A percentile compares a stretch with the other conserved stretches of the same genome.
Evolutionary conservation across 30 jellyfish, hydroid and myxozoan genomes (phyloP).

Genomic region (Aurelia aurita): DNA sequence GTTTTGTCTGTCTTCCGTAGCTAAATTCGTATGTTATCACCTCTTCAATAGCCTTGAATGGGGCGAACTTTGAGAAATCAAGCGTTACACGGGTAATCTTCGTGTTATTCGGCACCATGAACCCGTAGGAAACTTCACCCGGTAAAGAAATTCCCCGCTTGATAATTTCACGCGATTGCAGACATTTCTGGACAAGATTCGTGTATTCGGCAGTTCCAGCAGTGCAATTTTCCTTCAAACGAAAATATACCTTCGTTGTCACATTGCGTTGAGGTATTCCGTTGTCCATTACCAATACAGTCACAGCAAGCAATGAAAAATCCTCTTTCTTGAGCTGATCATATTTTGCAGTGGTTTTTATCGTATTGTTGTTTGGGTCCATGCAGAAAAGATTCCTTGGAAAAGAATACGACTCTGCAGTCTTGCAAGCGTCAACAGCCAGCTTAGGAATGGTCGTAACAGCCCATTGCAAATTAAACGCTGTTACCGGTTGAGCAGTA

Average conservation of each 20-base stretch:
- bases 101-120: conserved; percentile 38
- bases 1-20: not conserved
- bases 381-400: conserved; percentile 72
- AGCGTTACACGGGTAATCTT: conserved; percentile 14
- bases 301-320: conserved; percentile 39
- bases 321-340: conserved; percentile 10
- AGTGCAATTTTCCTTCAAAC: conserved; percentile 60
- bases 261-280: conserved; percentile 56
- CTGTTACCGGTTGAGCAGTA: conserved; percentile 33
- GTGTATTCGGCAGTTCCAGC: conserved; percentile 15
- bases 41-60: conserved; percentile 14
- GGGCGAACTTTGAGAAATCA: not conserved
- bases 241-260: conserved; percentile 55
- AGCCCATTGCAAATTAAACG: conserved; percentile 40
- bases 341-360: conserved; percentile 47
- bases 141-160: not conserved
- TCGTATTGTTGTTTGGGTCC: conserved; percentile 39
- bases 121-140: conserved; percentile 24
- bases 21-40: conserved; percentile 1
- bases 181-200: conserved; percentile 27
- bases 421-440: conserved; percentile 2
- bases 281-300: conserved; percentile 38
- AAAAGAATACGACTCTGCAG: conserved; percentile 43
- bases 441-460: conserved; percentile 7
- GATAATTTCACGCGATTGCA: conserved; percentile 23